Base-by-base conservation (phyloP, 1,140 invertebrate species). In the Anastatus disparis region DNA sequence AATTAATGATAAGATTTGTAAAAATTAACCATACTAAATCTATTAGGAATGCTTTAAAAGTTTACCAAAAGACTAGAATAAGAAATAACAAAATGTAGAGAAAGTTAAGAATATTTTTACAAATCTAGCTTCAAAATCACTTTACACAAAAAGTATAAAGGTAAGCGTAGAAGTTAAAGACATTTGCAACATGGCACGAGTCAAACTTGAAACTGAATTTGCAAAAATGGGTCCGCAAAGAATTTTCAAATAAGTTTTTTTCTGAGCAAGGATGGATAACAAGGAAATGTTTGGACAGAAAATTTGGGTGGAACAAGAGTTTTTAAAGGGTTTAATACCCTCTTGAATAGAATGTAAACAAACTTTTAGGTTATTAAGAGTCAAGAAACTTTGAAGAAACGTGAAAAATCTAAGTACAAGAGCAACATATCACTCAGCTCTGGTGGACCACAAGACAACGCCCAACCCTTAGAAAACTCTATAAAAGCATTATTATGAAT, bases 201-300 rank as follows among this genome's bases (percentile, higher is more conserved):
- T 68, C 70, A 78, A 85, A 89, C 87, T 91, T 90, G 84, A 86
- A 87, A 85, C 80, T 85, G 78, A 91, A 90, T 89, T 92, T 91
- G 84, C 88, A 83, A 91, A 92, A 92, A 92, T 89, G 91, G 91
- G 91, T 91, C 89, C 87, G 84, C 87, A 84, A 83, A 71, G 75
- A 87, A 91, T 87, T 87, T 85, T 77, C 73, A 74, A 87, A 87
- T 87, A 84, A 86, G 78, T 77, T 78, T 65, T 73, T 67, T 74
- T 65, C 29, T 74, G 74, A 62, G 71, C 74, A 74, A 83, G 80
- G 76, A 80, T 83, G 87, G 81, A 85, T 84, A 79, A 77, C 80
- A 79, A 83, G 83, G 84, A 86, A 87, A 82, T 71, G 74, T 82
- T 82, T 76, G 55, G 80, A 78, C 81, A 66, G 74, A 71, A 82